phyloP scores from a whole-genome alignment of 2,113 vertebrate species.

The Calyptommatus sinebrachiatus region DNA sequence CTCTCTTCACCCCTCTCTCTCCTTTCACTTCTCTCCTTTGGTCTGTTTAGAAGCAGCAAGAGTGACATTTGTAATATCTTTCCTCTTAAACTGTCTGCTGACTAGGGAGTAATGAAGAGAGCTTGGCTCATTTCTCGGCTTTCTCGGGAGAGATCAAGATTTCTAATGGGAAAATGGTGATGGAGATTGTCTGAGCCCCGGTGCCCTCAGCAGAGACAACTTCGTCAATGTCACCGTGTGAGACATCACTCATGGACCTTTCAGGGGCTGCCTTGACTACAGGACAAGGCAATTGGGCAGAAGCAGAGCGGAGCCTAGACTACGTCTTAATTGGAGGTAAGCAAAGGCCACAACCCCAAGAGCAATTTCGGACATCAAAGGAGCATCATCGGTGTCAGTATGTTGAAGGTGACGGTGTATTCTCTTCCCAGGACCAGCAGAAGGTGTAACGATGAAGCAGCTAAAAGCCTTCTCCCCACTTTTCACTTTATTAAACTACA shows the following conservation, averaged over 20 bases:
- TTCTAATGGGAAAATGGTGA: constrained; percentile 57
- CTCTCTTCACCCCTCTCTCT: constrained; percentile 2
- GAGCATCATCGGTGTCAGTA: neutral
- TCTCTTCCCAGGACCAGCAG: too few relatives aligned
- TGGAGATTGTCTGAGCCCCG: constrained; percentile 57
- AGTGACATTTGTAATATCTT: constrained; percentile 62
- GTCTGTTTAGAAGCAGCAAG: constrained; percentile 47
- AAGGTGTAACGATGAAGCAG: too few relatives aligned
- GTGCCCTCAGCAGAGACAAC: constrained; percentile 59
- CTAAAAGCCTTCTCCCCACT: too few relatives aligned
- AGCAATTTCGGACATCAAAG: neutral
- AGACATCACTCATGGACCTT: constrained; percentile 44
- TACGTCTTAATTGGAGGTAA: neutral
- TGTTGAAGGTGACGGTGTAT: too few relatives aligned
- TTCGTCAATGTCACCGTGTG: constrained; percentile 64
- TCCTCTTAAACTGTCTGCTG: constrained; percentile 52
- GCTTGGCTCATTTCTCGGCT: constrained; percentile 51
- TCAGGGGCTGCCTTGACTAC: constrained; percentile 41
- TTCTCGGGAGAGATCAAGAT: constrained; percentile 54
- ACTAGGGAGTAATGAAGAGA: constrained; percentile 53
- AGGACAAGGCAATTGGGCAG: neutral
- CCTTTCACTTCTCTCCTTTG: constrained; percentile 29
- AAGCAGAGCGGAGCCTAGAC: constrained; percentile 17
- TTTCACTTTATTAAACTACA: too few relatives aligned
- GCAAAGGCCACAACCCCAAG: neutral